Evolutionary conservation across 2,113 vertebrate genomes (phyloP), one percentile per base, ranked within the genome.

Genomic region (Otolemur garnettii): DNA sequence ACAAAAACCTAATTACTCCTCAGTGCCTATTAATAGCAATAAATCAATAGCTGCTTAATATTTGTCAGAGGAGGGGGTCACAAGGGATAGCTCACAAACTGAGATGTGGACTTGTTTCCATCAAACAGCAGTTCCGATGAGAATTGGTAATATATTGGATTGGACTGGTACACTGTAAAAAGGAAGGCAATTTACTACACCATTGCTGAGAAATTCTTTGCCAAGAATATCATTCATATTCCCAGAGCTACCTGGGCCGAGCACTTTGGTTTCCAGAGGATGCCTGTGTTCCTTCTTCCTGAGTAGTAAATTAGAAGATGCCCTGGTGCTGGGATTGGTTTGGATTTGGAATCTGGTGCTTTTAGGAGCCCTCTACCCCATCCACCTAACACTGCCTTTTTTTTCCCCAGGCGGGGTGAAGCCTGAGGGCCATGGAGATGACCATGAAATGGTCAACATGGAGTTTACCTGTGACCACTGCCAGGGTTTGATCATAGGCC

Each of bases 361-460:
- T 69, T 72, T 42, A 9, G 30, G 22, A 81, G 15, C 26, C 24
- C 50, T 93, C 62, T 59, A 15, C 53, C 42, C 18, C 13, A 10
- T 71, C 62, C 6, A 7, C 30, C 60, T 84, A 64, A 92, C 8
- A 4, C 33, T 82, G 18, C 45, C 96, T 26, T 72, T 71, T 60
- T 62, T 42, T 33, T 30, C 59, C 59, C 3, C 97, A 99, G 99
- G 99, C 97, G 99, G 99, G 19, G 99, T 99, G 89, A 99, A 99
- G 95, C 99, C 99, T 0, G 99, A 99, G 97, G 99, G 99, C 22
- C 99, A 99, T 0, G 99, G 99, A 97, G 99, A 99, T 72, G 99
- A 99, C 96, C 99, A 99, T 33, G 99, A 99, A 97, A 99, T 99
- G 99, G 99, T 99, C 79, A 99, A 99, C 98, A 99, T 99, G 99